A percentile compares a stretch with the other conserved stretches of the same genome.
phyloP scores from a whole-genome alignment of 2,888 invertebrate genomes.

The Hirtodrosophila alboralis region DNA sequence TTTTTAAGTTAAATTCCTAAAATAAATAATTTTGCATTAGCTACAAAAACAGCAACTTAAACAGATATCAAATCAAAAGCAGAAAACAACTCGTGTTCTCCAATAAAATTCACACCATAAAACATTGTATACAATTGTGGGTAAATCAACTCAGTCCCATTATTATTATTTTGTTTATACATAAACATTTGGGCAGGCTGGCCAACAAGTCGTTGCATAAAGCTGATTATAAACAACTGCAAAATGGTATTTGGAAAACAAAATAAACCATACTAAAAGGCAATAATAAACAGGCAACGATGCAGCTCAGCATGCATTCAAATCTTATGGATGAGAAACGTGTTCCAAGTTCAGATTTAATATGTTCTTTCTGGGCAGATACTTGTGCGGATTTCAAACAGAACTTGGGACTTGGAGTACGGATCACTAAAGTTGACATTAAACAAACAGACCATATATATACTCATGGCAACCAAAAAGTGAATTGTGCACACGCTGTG shows the following conservation, averaged over 20 bases:
- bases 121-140: constrained; percentile 23
- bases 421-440: constrained; percentile 36
- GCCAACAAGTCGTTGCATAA: constrained; percentile 27
- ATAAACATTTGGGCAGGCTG: constrained; percentile 37
- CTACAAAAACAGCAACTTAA: too few relatives aligned
- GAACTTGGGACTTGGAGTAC: not conserved
- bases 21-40: too few relatives aligned
- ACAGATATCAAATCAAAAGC: too few relatives aligned
- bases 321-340: constrained; percentile 3
- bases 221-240: constrained; percentile 58
- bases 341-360: constrained; percentile 8
- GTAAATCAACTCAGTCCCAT: not conserved
- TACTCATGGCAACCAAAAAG: constrained; percentile 45
- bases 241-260: constrained; percentile 45
- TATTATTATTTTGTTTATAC: constrained; percentile 1
- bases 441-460: constrained; percentile 43
- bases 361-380: constrained; percentile 11
- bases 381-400: constrained; percentile 3
- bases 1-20: too few relatives aligned
- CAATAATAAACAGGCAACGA: constrained; percentile 49
- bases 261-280: constrained; percentile 57
- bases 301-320: constrained; percentile 25
- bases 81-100: not conserved
- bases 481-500: constrained; percentile 69
- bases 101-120: constrained; percentile 38